Base-by-base conservation (phyloP, 2,113 vertebrate genomes). In the Oreochromis niloticus region DNA sequence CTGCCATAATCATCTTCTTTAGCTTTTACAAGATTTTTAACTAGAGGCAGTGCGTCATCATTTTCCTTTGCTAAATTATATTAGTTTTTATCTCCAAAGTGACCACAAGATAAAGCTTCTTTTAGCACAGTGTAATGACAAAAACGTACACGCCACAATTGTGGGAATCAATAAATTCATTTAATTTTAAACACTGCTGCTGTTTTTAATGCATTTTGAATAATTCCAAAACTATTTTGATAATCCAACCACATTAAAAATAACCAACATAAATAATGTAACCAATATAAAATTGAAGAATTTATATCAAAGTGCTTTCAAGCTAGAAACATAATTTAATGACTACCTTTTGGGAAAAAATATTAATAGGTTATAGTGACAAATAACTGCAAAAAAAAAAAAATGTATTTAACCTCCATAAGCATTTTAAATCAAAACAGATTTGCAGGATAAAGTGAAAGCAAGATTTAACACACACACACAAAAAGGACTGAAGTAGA, bases 1-100 rank as follows among this genome's bases (percentile, higher is more conserved):
- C 75, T 6, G 75, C 80, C 56, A 71, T 87, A 36, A 81, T 88
- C 71, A 7, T 75, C 87, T 68, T 81, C 71, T 83, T 87, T 27
- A 56, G 30, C 85, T 32, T 63, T 48, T 17, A 66, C 39, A 46
- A 39, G 7, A 54, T 75, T 68, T 71, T 57, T 5, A 6, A 4
- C 85, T 19, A 34, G 14, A 68, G 55, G 7, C 9, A 9, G 12
- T n/a, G 36, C 4, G 7, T 36, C 12, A 85, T 56, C 7, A 46
- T 80, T 61, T 84, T 36, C 13, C 1, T 75, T 8, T 36, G 9
- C 5, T n/a, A 13, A 59, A 79, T 61, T 4, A 8, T 43, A 83
- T 63, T 1, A 52, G 30, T 56, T 80, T 27, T 34, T 1, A 81
- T 85, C 80, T 52, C 46, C 48, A 78, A 78, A 57, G 8, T 4